Conservation (phyloP, 2,113 vertebrate genomes). For the Athene noctua region DNA sequence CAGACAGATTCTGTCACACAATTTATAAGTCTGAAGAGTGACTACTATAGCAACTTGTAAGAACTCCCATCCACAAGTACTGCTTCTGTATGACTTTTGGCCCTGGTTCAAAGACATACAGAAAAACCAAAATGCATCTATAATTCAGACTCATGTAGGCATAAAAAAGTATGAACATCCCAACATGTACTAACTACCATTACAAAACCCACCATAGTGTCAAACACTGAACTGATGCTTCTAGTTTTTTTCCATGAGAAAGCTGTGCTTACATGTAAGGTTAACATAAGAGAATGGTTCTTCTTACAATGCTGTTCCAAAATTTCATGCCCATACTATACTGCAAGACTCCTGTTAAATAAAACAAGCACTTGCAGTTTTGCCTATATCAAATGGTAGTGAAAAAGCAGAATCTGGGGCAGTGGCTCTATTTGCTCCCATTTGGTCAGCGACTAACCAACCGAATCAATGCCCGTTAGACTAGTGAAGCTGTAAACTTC, state of each 20-base stretch:
- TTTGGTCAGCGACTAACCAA: background rate
- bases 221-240: background rate
- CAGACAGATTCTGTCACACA: background rate
- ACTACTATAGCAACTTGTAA: background rate
- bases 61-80: background rate
- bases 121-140: background rate
- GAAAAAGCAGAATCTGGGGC: background rate
- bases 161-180: background rate
- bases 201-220: background rate
- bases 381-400: background rate
- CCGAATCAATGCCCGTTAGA: background rate
- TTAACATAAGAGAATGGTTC: background rate
- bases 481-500: background rate
- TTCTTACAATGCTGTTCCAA: background rate
- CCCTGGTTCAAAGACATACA: background rate
- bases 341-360: background rate
- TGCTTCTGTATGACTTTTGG: background rate
- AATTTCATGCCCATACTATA: background rate
- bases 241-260: background rate
- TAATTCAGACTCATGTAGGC: background rate
- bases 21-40: background rate
- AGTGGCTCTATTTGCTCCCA: background rate
- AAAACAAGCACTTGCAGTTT: background rate
- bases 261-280: background rate
- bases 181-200: background rate